Evolutionary conservation across 2,113 vertebrate genomes (phyloP).

Genomic region (Lathamus discolor): DNA sequence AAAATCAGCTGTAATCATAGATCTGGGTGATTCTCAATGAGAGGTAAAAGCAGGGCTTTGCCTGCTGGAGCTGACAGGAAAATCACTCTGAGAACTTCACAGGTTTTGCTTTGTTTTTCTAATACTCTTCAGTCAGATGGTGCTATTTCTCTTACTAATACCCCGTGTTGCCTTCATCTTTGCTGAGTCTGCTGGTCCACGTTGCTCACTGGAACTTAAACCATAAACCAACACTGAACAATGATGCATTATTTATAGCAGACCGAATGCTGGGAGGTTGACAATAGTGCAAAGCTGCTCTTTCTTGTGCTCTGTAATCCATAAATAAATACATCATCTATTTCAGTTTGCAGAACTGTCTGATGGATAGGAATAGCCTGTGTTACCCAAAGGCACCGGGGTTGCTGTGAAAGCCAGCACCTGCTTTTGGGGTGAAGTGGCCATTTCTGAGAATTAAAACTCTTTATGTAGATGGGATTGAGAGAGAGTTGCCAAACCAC

Average conservation of each 20-base stretch:
- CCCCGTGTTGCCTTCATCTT: slow-evolving; percentile 14
- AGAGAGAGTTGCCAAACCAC: neutral
- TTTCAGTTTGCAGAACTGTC: slow-evolving; percentile 17
- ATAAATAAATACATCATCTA: slow-evolving; percentile 60
- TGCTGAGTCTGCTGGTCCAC: slow-evolving; percentile 35
- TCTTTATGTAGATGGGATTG: neutral
- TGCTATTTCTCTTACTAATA: slow-evolving; percentile 52
- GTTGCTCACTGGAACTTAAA: slow-evolving; percentile 30
- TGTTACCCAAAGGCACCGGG: neutral
- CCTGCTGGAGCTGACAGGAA: neutral
- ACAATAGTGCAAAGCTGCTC: slow-evolving; percentile 40
- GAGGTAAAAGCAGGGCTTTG: slow-evolving; percentile 1
- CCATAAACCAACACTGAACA: slow-evolving; percentile 55
- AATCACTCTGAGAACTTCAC: neutral
- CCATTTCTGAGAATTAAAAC: neutral
- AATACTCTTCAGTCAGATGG: slow-evolving; percentile 1
- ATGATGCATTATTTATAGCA: slow-evolving; percentile 67
- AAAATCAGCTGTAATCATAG: slow-evolving; percentile 28
- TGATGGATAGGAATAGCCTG: slow-evolving; percentile 3
- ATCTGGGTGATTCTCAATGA: neutral
- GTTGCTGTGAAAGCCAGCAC: neutral
- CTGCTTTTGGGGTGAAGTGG: neutral
- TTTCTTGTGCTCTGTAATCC: slow-evolving; percentile 61
- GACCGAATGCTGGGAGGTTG: slow-evolving; percentile 10
- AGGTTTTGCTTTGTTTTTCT: slow-evolving; percentile 40